Evolutionary conservation across 2,888 invertebrate species (phyloP), one percentile per base, ranked within the genome.

Genomic region (Ennomos quercinarius): DNA sequence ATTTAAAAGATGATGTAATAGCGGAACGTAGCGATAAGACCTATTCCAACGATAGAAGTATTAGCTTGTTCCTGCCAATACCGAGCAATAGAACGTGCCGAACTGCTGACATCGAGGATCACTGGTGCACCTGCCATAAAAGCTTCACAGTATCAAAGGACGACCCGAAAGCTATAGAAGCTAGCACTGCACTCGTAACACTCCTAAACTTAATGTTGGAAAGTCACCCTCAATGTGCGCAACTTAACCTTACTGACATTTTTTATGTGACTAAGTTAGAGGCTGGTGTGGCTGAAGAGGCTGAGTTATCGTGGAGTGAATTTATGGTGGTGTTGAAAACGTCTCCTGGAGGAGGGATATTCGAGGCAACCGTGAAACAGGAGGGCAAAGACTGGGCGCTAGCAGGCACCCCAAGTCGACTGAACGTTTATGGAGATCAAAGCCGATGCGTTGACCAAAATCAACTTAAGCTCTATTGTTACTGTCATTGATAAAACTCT

Each of bases 71-170:
- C 78, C 84, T 95, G 35, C 93, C 95, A 0, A 92, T 98, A 56
- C 94, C 96, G 0, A 78, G 80, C 34, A 88, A 91, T 37, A 91
- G 98, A 52, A 96, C 95, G 0, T 98, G 98, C 79, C 87, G 93
- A 51, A 89, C 93, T 59, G 96, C 97, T 0, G 94, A 93, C 0
- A 96, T 98, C 53, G 93, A 94, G 0, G 94, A 95, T 11, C 96
- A 97, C 78, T 98, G 96, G 96, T 98, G 98, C 81, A 95, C 96
- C 9, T 98, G 98, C 68, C 95, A 95, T 95, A 78, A 90, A 93
- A 69, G 77, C 6, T 81, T 87, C 41, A 89, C 93, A 54, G 74
- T 96, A 6, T 27, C 27, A 27, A 27, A 27, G 27, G 27, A 27
- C 27, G 5, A 27, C 6, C 27, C 27, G 27, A 27, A 27, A 5